Base-by-base conservation (phyloP, 2,113 vertebrate genomes). In the Cyanoramphus novaezelandiae region DNA sequence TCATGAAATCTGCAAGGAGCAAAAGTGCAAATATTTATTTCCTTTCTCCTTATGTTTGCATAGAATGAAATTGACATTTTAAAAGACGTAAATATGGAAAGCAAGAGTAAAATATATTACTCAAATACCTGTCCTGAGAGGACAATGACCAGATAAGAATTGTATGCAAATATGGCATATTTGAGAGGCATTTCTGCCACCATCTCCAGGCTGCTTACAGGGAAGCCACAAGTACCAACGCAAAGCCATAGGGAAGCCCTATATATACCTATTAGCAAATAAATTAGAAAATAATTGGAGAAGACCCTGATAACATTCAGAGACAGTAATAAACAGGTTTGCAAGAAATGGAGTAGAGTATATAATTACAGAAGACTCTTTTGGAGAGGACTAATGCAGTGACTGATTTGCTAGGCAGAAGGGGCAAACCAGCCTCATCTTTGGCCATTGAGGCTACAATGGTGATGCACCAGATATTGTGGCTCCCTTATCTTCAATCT, bases 1-100 rank as follows among this genome's bases (percentile, higher is more conserved):
- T 83, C 41, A 43, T 46, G n/a, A 69, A 72, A 67, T 52, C 86
- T 83, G 33, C 91, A 94, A 47, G 94, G 49, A 59, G 97, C 28
- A 46, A 25, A 57, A n/a, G 13, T 29, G 29, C 37, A 95, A 85
- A 76, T 31, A 50, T 6, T 17, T 46, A 25, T 59, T 86, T 37
- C 11, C 11, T 77, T 91, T 92, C 10, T 49, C 82, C 63, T 79
- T 90, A 39, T 52, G 53, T 67, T 70, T 74, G 21, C 60, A 69
- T 7, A n/a, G 12, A 53, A 76, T 31, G 14, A 16, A 23, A 43
- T 64, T 35, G 53, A 84, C 9, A 64, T 64, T 76, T 74, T 57
- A 69, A 52, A 84, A 63, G 35, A 93, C 5, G 3, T 79, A 82
- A 74, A 86, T 4, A 6, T 4, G 33, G 27, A 92, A 86, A 59